Conservation (phyloP, 2,888 invertebrate genomes). For the Pyrrhia umbra region DNA sequence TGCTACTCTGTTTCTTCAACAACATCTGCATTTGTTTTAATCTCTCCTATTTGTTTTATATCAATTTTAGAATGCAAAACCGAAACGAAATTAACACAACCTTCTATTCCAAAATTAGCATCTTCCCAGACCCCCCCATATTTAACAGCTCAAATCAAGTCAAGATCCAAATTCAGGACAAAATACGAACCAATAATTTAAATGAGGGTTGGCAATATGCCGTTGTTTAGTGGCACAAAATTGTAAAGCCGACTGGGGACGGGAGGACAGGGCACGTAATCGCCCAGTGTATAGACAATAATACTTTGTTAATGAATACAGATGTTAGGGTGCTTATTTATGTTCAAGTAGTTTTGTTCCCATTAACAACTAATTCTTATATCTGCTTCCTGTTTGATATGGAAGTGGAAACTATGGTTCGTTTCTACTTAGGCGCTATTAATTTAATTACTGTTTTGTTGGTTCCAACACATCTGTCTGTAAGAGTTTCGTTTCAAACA, state of each 20-base stretch:
- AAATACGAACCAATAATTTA: slow-evolving; percentile 72
- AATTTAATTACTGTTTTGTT: too few species aligned
- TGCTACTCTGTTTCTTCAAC: slow-evolving; percentile 14
- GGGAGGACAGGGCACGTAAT: slow-evolving; percentile 55
- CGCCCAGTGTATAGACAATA: slow-evolving; percentile 53
- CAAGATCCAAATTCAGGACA: slow-evolving; percentile 61
- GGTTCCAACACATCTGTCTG: too few species aligned
- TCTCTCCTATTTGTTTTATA: neutral
- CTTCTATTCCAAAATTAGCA: slow-evolving; percentile 48
- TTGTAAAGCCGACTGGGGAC: slow-evolving; percentile 62
- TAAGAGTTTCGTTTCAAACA: too few species aligned
- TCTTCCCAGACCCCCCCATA: slow-evolving; percentile 36
- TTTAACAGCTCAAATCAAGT: slow-evolving; percentile 57
- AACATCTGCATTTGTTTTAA: neutral
- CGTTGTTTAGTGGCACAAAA: slow-evolving; percentile 65
- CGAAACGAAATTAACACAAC: slow-evolving; percentile 23
- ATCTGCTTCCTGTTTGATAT: too few species aligned
- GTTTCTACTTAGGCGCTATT: too few species aligned
- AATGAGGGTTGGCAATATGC: slow-evolving; percentile 69
- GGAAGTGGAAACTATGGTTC: too few species aligned
- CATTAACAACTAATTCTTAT: too few species aligned
- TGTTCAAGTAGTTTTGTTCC: neutral
- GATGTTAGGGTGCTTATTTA: slow-evolving; percentile 35
- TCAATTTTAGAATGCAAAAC: slow-evolving; percentile 32
- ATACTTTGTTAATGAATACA: slow-evolving; percentile 63